Conservation (phyloP, 2,113 vertebrate species). For the Indicator indicator region DNA sequence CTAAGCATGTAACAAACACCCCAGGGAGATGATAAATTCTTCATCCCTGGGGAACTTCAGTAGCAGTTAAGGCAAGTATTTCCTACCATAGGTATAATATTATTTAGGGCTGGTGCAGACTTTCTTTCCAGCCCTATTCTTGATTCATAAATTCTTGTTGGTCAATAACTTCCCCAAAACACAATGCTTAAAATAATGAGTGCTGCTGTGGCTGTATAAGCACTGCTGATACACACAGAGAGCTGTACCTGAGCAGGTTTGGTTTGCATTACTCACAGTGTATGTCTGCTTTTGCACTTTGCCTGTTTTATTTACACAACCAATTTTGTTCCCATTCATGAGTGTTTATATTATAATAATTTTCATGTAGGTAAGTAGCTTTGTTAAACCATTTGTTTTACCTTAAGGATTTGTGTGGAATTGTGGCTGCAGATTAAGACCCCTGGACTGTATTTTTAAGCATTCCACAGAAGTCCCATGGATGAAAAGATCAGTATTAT, state of each 20-base stretch:
- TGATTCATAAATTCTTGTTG: background rate
- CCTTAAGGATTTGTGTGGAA: background rate
- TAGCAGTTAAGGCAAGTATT: background rate
- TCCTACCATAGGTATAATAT: background rate
- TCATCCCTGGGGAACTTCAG: background rate
- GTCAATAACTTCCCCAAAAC: background rate
- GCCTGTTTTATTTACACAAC: background rate
- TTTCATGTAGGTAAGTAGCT: background rate
- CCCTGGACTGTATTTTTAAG: background rate
- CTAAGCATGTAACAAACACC: background rate
- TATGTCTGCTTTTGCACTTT: background rate
- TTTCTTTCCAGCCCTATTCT: background rate
- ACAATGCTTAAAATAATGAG: background rate
- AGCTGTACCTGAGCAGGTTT: background rate
- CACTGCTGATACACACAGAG: background rate
- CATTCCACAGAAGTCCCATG: background rate
- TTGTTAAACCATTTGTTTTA: slow-evolving; percentile 3
- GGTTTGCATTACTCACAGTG: background rate
- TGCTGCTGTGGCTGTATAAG: background rate
- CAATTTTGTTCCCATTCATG: background rate
- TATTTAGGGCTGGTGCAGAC: background rate
- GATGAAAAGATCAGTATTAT: background rate
- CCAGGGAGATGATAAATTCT: background rate
- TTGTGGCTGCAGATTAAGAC: background rate
- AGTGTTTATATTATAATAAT: background rate